Conservation (phyloP, 1,140 invertebrate species). For the Lethrus apterus region DNA sequence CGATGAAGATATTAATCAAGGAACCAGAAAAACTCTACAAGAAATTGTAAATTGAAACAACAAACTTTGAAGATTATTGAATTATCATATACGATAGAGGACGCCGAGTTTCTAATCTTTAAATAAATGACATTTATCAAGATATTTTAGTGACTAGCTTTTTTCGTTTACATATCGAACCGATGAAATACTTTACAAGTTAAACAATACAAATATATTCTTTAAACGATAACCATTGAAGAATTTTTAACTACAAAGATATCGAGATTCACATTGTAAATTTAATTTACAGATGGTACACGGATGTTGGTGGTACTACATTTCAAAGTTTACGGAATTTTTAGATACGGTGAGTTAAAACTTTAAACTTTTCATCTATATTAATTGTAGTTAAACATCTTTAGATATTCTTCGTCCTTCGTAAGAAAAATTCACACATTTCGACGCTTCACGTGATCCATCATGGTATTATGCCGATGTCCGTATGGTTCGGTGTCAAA, state of each 20-base stretch:
- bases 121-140: too few relatives aligned
- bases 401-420: slow-evolving; percentile 86
- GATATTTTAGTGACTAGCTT: background rate
- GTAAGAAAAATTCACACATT: slow-evolving; percentile 90
- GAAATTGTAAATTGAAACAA: too few relatives aligned
- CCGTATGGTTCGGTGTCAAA: slow-evolving; percentile 94
- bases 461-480: slow-evolving; percentile 94
- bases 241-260: background rate
- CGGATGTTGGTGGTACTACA: slow-evolving; percentile 95
- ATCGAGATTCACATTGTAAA: background rate
- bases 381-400: slow-evolving; percentile 21
- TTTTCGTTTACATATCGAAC: background rate
- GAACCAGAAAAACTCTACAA: too few relatives aligned
- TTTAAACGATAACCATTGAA: too few relatives aligned
- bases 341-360: slow-evolving; percentile 92
- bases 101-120: too few relatives aligned
- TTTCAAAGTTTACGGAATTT: slow-evolving; percentile 94
- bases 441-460: slow-evolving; percentile 92
- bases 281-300: slow-evolving; percentile 68
- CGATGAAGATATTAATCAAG: too few relatives aligned
- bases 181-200: background rate
- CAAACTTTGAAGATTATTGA: too few relatives aligned
- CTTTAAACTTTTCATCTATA: slow-evolving; percentile 5
- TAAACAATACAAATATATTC: too few relatives aligned
- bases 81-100: too few relatives aligned